These are phyloP conservation scores for Siphamia tubifer DNA, from an alignment of 2,113 vertebrate genomes.

Conservation along the genomic window DNA sequence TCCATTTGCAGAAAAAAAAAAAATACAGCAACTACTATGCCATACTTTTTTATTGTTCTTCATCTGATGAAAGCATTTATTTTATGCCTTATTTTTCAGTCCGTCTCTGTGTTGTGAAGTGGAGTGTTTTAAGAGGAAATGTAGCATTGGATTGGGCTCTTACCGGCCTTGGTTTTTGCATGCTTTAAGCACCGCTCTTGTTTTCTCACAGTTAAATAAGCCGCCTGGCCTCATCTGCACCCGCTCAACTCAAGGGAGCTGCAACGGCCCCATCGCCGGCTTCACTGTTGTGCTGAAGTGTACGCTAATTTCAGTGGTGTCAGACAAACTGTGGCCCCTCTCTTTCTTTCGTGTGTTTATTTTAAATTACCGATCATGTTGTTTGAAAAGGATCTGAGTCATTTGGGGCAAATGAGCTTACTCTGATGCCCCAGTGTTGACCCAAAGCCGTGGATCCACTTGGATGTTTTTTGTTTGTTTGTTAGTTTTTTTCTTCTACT, in stretches of 20 bases:
- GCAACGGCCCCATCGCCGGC: not conserved
- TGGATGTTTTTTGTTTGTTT: not conserved
- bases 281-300: not conserved
- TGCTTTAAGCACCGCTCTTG: slow-evolving; percentile 29
- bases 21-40: not conserved
- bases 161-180: slow-evolving; percentile 42
- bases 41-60: slow-evolving; percentile 7
- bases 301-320: slow-evolving; percentile 29
- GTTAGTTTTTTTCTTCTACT: not conserved
- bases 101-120: not conserved
- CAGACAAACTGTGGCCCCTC: slow-evolving; percentile 36
- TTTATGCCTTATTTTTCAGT: not conserved
- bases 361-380: slow-evolving; percentile 36
- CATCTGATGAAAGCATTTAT: not conserved
- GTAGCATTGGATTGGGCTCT: slow-evolving; percentile 60
- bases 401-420: slow-evolving; percentile 25
- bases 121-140: slow-evolving; percentile 57
- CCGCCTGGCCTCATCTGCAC: slow-evolving; percentile 44
- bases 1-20: not conserved
- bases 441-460: slow-evolving; percentile 4
- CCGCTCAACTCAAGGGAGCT: not conserved
- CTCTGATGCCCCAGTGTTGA: slow-evolving; percentile 6
- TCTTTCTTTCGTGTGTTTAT: slow-evolving; percentile 23
- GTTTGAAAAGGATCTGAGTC: slow-evolving; percentile 32
- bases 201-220: slow-evolving; percentile 41